Evolutionary conservation across 2,888 invertebrate species (phyloP).

Genomic region (Patella depressa): DNA sequence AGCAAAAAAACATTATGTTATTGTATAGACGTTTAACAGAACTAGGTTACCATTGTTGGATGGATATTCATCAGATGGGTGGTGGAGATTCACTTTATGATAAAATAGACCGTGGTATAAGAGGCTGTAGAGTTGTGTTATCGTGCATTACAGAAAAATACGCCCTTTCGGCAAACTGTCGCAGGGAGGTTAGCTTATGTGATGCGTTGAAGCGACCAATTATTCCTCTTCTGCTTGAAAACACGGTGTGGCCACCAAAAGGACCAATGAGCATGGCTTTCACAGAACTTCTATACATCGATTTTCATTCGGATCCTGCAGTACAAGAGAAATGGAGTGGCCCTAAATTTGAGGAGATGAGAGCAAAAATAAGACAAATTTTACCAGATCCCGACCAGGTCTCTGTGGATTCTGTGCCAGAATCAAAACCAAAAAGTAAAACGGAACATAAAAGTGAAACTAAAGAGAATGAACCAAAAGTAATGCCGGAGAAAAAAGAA

Average conservation of each 20-base stretch:
- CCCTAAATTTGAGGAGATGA: constrained; percentile 49
- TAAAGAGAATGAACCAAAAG: neutral
- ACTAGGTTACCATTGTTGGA: constrained; percentile 64
- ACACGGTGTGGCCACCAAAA: constrained; percentile 64
- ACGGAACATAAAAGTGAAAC: neutral
- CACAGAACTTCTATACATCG: constrained; percentile 63
- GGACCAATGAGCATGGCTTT: constrained; percentile 69
- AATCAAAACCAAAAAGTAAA: neutral
- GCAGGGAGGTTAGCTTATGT: constrained; percentile 65
- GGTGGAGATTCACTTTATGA: constrained; percentile 69
- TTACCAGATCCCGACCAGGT: constrained; percentile 13
- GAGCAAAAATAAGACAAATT: constrained; percentile 41
- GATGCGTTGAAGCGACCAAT: constrained; percentile 67
- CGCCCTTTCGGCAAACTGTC: constrained; percentile 65
- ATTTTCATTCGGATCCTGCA: constrained; percentile 47
- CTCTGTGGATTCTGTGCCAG: neutral
- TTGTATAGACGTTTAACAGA: constrained; percentile 56
- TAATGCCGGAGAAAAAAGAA: neutral
- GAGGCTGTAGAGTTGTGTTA: constrained; percentile 60
- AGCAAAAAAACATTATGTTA: constrained; percentile 61
- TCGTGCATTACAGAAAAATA: constrained; percentile 68
- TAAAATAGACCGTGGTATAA: constrained; percentile 66
- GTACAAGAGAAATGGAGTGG: constrained; percentile 53
- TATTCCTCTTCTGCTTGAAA: constrained; percentile 64
- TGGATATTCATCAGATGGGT: constrained; percentile 70